These are phyloP conservation scores for Orthonyx spaldingii DNA, from an alignment of 2,113 vertebrate species.

Conservation along the genomic window DNA sequence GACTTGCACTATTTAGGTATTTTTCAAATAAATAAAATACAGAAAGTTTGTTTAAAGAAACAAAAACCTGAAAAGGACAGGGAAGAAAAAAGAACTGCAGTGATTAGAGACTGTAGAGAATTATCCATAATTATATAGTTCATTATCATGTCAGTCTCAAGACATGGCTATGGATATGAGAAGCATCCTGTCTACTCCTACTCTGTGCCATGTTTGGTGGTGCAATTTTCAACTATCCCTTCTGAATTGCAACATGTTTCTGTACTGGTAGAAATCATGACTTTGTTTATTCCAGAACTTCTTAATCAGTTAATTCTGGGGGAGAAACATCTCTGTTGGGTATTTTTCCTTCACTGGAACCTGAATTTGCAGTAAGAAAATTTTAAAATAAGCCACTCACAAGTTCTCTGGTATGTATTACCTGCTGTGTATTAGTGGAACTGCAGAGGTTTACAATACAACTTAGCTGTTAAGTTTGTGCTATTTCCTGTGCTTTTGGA, in stretches of 20 bases:
- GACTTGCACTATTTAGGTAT: background rate
- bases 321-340: background rate
- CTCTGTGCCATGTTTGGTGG: background rate
- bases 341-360: background rate
- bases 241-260: background rate
- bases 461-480: background rate
- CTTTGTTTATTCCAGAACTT: background rate
- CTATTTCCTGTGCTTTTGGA: background rate
- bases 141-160: background rate
- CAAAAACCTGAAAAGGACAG: fast-evolving
- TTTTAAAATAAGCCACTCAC: background rate
- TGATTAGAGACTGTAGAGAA: background rate
- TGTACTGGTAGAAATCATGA: background rate
- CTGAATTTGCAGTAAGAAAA: background rate
- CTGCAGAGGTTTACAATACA: background rate
- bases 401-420: background rate
- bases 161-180: background rate
- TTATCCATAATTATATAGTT: background rate
- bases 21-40: background rate
- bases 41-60: background rate
- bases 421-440: background rate
- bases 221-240: background rate
- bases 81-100: background rate
- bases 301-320: background rate
- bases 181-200: background rate